phyloP scores from a whole-genome alignment of 2,888 invertebrate genomes.

The Metopia argyrocephala region DNA sequence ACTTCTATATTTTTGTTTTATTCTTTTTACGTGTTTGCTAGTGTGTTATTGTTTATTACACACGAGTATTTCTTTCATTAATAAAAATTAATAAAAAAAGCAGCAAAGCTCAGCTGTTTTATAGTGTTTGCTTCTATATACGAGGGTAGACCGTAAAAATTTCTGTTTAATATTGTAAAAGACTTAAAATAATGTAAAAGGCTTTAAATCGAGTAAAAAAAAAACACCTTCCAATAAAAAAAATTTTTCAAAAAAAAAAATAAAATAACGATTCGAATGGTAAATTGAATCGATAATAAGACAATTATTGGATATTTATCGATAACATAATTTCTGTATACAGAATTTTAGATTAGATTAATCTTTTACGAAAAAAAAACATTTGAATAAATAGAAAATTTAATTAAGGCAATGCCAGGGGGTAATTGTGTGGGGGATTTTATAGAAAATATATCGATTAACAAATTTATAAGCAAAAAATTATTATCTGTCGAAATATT shows the following conservation, averaged over 20 bases:
- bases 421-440: no score
- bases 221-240: not conserved
- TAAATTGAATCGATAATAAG: no score
- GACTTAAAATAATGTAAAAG: no score
- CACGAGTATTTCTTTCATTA: not conserved
- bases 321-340: not conserved
- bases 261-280: no score
- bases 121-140: constrained; percentile 40
- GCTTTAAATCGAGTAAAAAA: no score
- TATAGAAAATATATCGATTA: not conserved
- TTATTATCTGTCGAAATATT: no score
- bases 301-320: not conserved
- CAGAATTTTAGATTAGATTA: not conserved
- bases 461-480: no score
- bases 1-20: not conserved
- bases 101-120: constrained; percentile 61
- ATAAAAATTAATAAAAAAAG: constrained; percentile 9
- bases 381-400: no score
- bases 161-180: not conserved
- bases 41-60: no score
- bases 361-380: no score
- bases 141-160: not conserved
- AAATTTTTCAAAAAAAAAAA: no score
- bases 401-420: no score
- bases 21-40: not conserved